Percentiles rank a stretch among this genome's conserved stretches.
Conservation (phyloP, 1,140 invertebrate genomes). For the Rhysida immarginata region DNA sequence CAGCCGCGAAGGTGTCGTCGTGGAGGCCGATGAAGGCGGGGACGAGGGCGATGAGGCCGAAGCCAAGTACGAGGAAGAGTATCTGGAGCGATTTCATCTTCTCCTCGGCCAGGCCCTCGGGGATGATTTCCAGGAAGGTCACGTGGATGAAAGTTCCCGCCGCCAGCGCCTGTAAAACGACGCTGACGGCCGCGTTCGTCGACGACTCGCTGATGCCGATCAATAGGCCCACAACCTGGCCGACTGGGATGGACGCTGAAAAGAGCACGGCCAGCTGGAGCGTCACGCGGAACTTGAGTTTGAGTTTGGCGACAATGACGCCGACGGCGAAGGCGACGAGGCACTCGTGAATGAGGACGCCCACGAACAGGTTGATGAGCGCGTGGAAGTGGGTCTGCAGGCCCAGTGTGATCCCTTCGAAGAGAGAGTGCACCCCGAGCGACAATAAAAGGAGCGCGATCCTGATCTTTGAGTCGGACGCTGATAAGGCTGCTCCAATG, state of each 20-base stretch:
- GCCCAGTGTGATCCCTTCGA: conserved; percentile 33
- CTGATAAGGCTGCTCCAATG: not conserved
- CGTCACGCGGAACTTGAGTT: conserved; percentile 17
- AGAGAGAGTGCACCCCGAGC: conserved; percentile 31
- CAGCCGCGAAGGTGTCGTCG: no score
- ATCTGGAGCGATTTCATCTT: conserved; percentile 18
- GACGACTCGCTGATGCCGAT: conserved; percentile 19
- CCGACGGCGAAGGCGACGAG: conserved; percentile 32
- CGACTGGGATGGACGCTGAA: conserved; percentile 27
- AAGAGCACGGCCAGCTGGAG: conserved; percentile 24
- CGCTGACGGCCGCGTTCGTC: conserved; percentile 15
- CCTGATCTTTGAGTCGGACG: conserved; percentile 12
- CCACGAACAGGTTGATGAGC: conserved; percentile 30
- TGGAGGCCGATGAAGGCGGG: not conserved
- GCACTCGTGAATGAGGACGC: conserved; percentile 30
- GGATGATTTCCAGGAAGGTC: conserved; percentile 29
- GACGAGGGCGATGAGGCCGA: conserved; percentile 14
- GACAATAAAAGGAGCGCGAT: conserved; percentile 28
- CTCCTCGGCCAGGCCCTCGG: conserved; percentile 20
- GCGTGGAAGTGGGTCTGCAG: conserved; percentile 23
- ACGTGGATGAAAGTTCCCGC: conserved; percentile 33
- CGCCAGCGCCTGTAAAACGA: conserved; percentile 29
- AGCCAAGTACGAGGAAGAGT: conserved; percentile 21
- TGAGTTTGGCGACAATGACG: conserved; percentile 25
- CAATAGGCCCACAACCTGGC: conserved; percentile 28